Conservation (phyloP, 2,797 vertebrate genomes). For the Lithobates sylvaticus region DNA sequence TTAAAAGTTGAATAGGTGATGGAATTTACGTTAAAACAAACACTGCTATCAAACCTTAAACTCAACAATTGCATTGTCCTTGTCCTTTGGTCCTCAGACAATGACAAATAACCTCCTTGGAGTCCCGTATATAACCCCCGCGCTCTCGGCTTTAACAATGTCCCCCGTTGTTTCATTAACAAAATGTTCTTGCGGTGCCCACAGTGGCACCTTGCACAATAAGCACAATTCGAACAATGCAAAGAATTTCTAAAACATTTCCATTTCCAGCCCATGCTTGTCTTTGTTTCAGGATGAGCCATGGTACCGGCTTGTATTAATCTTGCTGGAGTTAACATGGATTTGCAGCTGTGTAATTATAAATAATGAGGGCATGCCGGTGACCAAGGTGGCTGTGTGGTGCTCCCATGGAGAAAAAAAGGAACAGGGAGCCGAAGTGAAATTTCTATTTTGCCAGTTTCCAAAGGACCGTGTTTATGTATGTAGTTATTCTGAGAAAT, state of each 20-base stretch:
- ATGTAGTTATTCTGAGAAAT: background rate
- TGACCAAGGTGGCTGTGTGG: background rate
- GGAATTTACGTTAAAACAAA: background rate
- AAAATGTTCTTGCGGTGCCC: conserved; percentile 22
- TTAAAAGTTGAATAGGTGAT: background rate
- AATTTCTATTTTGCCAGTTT: background rate
- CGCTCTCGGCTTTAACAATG: conserved; percentile 16
- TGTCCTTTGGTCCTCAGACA: background rate
- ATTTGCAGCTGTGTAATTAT: conserved; percentile 18
- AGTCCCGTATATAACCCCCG: conserved; percentile 9
- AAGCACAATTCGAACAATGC: conserved; percentile 46
- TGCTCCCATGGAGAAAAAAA: background rate
- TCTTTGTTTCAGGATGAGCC: conserved; percentile 22
- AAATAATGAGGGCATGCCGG: background rate
- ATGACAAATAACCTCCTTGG: conserved; percentile 31
- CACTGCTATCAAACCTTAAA: background rate
- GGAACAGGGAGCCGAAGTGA: background rate
- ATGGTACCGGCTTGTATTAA: conserved; percentile 17
- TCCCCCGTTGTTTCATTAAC: conserved; percentile 52
- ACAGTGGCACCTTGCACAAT: conserved; percentile 16
- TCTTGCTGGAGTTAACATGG: conserved; percentile 27
- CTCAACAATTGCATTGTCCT: conserved; percentile 10
- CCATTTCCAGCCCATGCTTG: background rate
- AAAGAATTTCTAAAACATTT: conserved; percentile 41
- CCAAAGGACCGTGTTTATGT: background rate